phyloP scores from a whole-genome alignment of 30 jellyfish, hydroid and myxozoan species.

The Haliclystus octoradiatus region DNA sequence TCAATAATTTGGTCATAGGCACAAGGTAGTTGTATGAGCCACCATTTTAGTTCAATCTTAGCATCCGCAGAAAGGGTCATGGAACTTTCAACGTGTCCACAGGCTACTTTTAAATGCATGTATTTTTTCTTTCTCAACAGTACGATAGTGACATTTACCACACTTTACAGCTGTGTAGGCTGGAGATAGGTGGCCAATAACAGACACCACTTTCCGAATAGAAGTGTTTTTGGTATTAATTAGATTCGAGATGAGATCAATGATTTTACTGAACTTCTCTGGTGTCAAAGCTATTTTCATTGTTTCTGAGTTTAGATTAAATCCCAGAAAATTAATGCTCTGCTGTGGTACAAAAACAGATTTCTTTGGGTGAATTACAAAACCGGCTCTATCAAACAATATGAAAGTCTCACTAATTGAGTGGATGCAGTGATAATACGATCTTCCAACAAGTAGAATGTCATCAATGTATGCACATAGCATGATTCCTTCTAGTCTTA shows the following conservation, averaged over 20 bases:
- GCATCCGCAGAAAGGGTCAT: slow-evolving; percentile 5
- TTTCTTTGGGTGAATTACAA: slow-evolving; percentile 20
- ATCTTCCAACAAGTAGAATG: too few species aligned
- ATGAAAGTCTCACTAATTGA: too few species aligned
- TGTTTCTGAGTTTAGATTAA: slow-evolving; percentile 9
- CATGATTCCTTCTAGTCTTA: neutral
- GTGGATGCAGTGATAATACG: too few species aligned
- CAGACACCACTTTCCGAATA: slow-evolving; percentile 12
- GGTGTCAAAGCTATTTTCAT: slow-evolving; percentile 13
- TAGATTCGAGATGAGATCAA: neutral
- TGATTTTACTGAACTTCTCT: slow-evolving; percentile 6
- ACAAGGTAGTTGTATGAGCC: slow-evolving; percentile 3
- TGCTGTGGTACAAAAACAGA: slow-evolving; percentile 22
- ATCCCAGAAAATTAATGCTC: slow-evolving; percentile 12
- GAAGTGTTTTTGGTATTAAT: slow-evolving; percentile 1
- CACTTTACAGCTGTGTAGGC: slow-evolving; percentile 24
- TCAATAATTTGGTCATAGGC: neutral
- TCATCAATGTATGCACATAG: slow-evolving; percentile 2
- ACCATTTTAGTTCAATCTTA: slow-evolving; percentile 11
- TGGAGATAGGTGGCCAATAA: slow-evolving; percentile 13
- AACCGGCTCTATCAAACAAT: slow-evolving; percentile 11
- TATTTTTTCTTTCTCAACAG: slow-evolving; percentile 13
- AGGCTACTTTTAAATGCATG: slow-evolving; percentile 3
- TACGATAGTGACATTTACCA: slow-evolving; percentile 29
- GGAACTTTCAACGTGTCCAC: slow-evolving; percentile 3